Evolutionary conservation across 2,888 invertebrate species (phyloP).

Genomic region (Zhuqinia jingwanae): DNA sequence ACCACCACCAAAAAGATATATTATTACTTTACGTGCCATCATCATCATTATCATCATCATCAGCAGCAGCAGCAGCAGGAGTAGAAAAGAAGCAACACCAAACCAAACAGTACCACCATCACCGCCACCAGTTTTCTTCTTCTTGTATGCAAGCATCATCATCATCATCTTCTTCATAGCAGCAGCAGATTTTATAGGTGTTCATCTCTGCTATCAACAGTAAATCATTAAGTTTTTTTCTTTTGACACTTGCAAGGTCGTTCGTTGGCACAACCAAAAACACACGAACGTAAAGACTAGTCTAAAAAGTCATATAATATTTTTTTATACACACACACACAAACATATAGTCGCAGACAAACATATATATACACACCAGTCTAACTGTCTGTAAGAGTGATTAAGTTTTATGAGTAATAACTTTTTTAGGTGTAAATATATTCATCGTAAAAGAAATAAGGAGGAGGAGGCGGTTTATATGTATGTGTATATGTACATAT

Average conservation of each 20-base stretch:
- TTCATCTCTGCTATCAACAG: constrained; percentile 43
- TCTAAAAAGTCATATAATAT: neutral
- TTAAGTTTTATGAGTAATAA: constrained; percentile 44
- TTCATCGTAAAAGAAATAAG: constrained; percentile 13
- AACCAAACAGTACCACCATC: no score
- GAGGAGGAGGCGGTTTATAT: constrained; percentile 6
- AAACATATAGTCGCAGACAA: no score
- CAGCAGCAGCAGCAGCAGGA: neutral
- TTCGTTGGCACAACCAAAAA: constrained; percentile 56
- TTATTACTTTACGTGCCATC: constrained; percentile 31
- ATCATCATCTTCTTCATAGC: neutral
- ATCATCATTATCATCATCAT: constrained; percentile 45
- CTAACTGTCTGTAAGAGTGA: neutral
- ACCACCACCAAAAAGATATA: constrained; percentile 9
- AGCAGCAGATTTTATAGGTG: constrained; percentile 40
- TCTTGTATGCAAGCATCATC: no score
- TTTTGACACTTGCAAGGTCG: constrained; percentile 69
- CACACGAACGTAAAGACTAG: neutral
- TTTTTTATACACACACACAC: neutral
- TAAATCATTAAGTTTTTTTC: constrained; percentile 65
- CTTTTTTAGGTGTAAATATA: constrained; percentile 35
- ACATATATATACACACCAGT: constrained; percentile 14
- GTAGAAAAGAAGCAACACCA: no score
- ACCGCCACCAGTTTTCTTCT: constrained; percentile 25
- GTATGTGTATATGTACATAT: neutral